A percentile compares a stretch with the other conserved stretches of the same genome.
These are phyloP conservation scores for Pholis gunnellus DNA, from an alignment of 2,113 vertebrate species.

Conservation along the genomic window DNA sequence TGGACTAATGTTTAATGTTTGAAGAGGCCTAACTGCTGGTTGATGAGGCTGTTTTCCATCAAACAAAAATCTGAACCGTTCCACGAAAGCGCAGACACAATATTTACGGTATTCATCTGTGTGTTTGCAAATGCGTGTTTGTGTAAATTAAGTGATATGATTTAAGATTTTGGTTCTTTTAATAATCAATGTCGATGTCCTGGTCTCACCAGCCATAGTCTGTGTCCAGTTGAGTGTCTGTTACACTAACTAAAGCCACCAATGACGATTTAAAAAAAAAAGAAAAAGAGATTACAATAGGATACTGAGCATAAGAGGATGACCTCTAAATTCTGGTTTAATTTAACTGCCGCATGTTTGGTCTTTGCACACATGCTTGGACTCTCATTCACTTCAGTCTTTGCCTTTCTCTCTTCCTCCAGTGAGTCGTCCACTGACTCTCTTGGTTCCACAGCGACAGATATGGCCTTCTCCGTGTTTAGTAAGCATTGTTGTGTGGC, in stretches of 20 bases:
- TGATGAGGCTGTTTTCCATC: conserved; percentile 24
- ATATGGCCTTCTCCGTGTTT: conserved; percentile 78
- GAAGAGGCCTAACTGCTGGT: conserved; percentile 44
- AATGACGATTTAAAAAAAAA: conserved; percentile 13
- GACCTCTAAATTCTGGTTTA: conserved; percentile 48
- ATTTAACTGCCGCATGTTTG: conserved; percentile 37
- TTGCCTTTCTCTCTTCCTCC: conserved; percentile 65
- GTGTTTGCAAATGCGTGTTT: conserved; percentile 9
- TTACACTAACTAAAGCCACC: conserved; percentile 46
- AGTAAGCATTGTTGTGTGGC: conserved; percentile 72
- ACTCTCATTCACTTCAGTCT: conserved; percentile 28
- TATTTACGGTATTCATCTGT: conserved; percentile 36
- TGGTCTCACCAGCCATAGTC: conserved; percentile 44
- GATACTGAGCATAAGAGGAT: conserved; percentile 22
- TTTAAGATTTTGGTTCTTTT: conserved; percentile 45
- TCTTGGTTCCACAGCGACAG: conserved; percentile 57
- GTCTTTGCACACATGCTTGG: conserved; percentile 31
- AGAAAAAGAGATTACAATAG: conserved; percentile 18
- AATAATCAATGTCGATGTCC: conserved; percentile 48
- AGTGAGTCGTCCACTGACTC: conserved; percentile 50
- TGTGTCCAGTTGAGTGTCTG: conserved; percentile 54
- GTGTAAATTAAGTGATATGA: conserved; percentile 34
- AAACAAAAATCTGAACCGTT: conserved; percentile 35
- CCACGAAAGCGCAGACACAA: conserved; percentile 33
- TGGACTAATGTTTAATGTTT: conserved; percentile 45